Evolutionary conservation across 2,888 invertebrate genomes (phyloP).

Genomic region (Perizoma flavofasciatum): DNA sequence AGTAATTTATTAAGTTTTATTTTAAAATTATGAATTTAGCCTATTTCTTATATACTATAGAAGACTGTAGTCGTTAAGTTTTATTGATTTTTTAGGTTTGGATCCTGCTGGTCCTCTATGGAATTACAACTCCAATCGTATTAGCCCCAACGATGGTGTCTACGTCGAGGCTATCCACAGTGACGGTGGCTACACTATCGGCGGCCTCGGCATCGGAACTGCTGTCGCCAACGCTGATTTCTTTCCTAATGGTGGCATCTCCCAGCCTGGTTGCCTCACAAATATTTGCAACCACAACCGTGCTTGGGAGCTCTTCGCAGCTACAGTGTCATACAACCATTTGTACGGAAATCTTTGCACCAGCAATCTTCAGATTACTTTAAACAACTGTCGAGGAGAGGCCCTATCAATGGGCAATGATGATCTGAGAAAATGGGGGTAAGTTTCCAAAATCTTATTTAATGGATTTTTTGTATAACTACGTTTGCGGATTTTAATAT

Average conservation of each 20-base stretch:
- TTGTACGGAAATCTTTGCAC: slow-evolving; percentile 55
- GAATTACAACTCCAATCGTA: slow-evolving; percentile 49
- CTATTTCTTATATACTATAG: no score
- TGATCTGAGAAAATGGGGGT: slow-evolving; percentile 53
- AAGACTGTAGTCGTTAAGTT: background rate
- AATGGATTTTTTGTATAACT: background rate
- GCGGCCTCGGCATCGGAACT: slow-evolving; percentile 72
- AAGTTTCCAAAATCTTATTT: slow-evolving; percentile 24
- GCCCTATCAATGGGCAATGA: slow-evolving; percentile 58
- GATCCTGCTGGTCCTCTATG: slow-evolving; percentile 69
- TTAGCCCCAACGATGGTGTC: slow-evolving; percentile 58
- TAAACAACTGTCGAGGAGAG: slow-evolving; percentile 55
- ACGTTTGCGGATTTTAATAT: no score
- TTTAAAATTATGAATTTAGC: no score
- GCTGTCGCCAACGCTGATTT: slow-evolving; percentile 82
- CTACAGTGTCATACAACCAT: slow-evolving; percentile 60
- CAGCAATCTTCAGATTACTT: slow-evolving; percentile 49
- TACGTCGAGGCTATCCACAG: slow-evolving; percentile 74
- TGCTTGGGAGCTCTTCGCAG: slow-evolving; percentile 63
- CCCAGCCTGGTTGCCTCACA: slow-evolving; percentile 63
- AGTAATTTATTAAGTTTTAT: no score
- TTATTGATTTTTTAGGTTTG: slow-evolving; percentile 47
- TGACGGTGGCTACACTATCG: slow-evolving; percentile 69
- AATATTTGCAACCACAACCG: slow-evolving; percentile 65
- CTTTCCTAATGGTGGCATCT: slow-evolving; percentile 83